These are phyloP conservation scores for Oscheius sp. DNA, from an alignment of 2,888 invertebrate species.

Conservation along the genomic window DNA sequence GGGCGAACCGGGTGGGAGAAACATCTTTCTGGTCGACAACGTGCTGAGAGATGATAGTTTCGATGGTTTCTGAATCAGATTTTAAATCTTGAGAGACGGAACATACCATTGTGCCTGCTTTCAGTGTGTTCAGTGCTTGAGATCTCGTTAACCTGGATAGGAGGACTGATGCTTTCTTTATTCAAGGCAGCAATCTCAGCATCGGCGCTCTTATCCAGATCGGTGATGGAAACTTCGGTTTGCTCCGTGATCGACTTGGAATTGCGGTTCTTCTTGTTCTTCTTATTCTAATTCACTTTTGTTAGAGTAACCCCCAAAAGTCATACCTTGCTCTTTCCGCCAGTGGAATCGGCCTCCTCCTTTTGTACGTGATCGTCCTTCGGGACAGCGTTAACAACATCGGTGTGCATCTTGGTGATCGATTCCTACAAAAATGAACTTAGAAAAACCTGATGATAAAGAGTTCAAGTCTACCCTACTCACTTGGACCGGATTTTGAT, in stretches of 20 bases:
- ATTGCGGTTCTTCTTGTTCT: constrained; percentile 42
- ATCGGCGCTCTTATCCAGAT: constrained; percentile 49
- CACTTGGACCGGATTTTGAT: constrained; percentile 20
- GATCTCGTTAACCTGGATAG: constrained; percentile 60
- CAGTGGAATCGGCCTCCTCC: constrained; percentile 30
- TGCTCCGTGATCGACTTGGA: constrained; percentile 41
- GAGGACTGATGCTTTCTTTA: constrained; percentile 48
- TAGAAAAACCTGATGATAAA: background rate
- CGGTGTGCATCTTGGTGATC: constrained; percentile 9
- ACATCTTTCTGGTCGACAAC: constrained; percentile 45
- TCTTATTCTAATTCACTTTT: constrained; percentile 31
- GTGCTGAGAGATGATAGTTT: constrained; percentile 46
- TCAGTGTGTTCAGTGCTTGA: constrained; percentile 43
- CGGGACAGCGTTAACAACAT: constrained; percentile 1
- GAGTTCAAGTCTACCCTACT: background rate
- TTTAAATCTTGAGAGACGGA: background rate
- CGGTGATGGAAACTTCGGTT: constrained; percentile 17
- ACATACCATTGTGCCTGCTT: constrained; percentile 41
- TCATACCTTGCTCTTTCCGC: background rate
- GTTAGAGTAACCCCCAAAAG: background rate
- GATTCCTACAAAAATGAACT: constrained; percentile 8
- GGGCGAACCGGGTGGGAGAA: constrained; percentile 58
- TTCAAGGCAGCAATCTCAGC: constrained; percentile 51
- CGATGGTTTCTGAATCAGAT: constrained; percentile 37
- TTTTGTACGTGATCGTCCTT: constrained; percentile 16